These are phyloP conservation scores for Danionella dracula DNA, from an alignment of 2,797 vertebrate genomes.

Conservation along the genomic window DNA sequence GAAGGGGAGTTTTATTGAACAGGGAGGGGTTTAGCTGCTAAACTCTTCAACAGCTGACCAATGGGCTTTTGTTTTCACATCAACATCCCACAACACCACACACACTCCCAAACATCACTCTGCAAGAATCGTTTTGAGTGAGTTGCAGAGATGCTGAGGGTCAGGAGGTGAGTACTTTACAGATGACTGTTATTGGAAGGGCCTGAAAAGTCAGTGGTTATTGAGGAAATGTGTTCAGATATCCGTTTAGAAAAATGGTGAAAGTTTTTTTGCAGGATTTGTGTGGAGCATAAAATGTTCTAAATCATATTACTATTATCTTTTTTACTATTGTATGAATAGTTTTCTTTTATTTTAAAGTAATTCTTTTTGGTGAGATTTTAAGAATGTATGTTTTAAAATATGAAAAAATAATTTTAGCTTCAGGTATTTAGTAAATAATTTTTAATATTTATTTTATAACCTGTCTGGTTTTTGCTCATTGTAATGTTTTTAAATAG, in stretches of 20 bases:
- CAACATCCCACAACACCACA: constrained; percentile 37
- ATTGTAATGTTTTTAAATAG: no score
- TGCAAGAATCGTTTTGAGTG: constrained; percentile 41
- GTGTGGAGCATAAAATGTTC: background rate
- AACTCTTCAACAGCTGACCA: constrained; percentile 50
- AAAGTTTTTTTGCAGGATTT: background rate
- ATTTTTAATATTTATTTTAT: no score
- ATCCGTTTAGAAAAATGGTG: background rate
- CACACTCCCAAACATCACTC: constrained; percentile 45
- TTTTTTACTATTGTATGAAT: no score
- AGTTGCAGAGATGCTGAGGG: constrained; percentile 34
- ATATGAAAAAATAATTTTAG: no score
- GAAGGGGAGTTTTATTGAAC: constrained; percentile 63
- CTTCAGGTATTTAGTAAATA: no score
- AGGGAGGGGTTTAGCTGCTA: constrained; percentile 61
- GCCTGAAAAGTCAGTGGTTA: constrained; percentile 28
- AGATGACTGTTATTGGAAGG: constrained; percentile 36
- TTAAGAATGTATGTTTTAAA: no score
- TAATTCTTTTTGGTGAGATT: no score
- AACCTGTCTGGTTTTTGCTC: no score
- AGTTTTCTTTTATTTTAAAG: background rate
- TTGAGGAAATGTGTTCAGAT: constrained; percentile 6
- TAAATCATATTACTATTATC: no score
- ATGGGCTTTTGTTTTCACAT: constrained; percentile 43
- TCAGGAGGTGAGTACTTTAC: constrained; percentile 40